Evolutionary conservation across 2,888 invertebrate species (phyloP).

Genomic region (Pecten maximus): DNA sequence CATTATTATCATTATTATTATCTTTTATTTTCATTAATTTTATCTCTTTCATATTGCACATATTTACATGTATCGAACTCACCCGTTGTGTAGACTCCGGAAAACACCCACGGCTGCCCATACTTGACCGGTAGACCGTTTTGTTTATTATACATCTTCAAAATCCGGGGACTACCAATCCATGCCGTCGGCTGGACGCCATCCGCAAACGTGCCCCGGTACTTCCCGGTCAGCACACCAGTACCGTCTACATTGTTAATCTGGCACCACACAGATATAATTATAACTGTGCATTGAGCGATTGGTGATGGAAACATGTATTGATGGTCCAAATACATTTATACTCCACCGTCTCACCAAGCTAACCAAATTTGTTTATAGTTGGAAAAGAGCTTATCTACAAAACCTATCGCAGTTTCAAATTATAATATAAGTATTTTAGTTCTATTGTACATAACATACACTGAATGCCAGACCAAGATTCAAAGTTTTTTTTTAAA

Average conservation of each 20-base stretch:
- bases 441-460: too few species aligned
- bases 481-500: too few species aligned
- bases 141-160: background rate
- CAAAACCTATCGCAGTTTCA: too few species aligned
- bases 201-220: background rate
- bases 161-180: background rate
- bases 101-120: constrained; percentile 23
- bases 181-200: background rate
- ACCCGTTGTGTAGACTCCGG: background rate
- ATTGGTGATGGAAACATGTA: background rate
- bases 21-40: too few species aligned
- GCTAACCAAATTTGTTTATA: too few species aligned
- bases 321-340: too few species aligned
- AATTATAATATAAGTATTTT: too few species aligned
- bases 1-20: too few species aligned
- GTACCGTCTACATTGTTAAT: background rate
- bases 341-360: too few species aligned
- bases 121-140: background rate
- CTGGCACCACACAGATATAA: background rate
- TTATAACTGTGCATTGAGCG: background rate
- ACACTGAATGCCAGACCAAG: too few species aligned
- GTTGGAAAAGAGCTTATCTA: too few species aligned
- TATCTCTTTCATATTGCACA: too few species aligned
- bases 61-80: background rate
- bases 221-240: background rate